phyloP scores from a whole-genome alignment of 2,888 invertebrate species.

The Dasypolia templi region DNA sequence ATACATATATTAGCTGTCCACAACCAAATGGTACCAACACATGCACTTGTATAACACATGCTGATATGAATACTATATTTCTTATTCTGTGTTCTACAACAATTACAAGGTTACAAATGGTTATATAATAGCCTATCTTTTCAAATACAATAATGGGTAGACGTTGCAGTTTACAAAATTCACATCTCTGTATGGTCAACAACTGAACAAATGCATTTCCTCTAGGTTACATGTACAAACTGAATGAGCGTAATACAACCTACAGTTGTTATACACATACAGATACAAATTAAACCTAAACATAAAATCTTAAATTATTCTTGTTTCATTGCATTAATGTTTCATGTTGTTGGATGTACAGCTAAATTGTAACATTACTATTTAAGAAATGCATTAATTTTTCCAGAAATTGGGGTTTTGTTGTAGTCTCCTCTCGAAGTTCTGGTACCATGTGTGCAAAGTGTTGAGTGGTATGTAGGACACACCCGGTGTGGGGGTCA shows the following conservation, averaged over 20 bases:
- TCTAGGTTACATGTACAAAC: slow-evolving; percentile 14
- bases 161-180: slow-evolving; percentile 3
- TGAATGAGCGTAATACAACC: slow-evolving; percentile 11
- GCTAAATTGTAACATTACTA: slow-evolving; percentile 19
- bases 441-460: slow-evolving; percentile 98
- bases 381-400: slow-evolving; percentile 69
- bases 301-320: slow-evolving; percentile 46
- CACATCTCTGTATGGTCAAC: neutral
- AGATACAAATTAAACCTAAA: slow-evolving; percentile 23
- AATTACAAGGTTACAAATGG: slow-evolving; percentile 6
- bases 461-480: slow-evolving; percentile 96
- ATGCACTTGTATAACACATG: slow-evolving; percentile 2
- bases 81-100: slow-evolving; percentile 14
- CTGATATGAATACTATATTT: neutral
- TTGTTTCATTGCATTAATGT: slow-evolving; percentile 45
- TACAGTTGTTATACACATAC: slow-evolving; percentile 10
- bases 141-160: slow-evolving; percentile 1
- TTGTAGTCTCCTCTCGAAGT: slow-evolving; percentile 96
- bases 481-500: slow-evolving; percentile 94
- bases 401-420: slow-evolving; percentile 99
- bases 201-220: slow-evolving; percentile 10
- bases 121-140: neutral
- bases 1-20: slow-evolving; percentile 13
- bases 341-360: slow-evolving; percentile 27
- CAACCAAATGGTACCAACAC: slow-evolving; percentile 15